Percentiles rank a stretch among this genome's conserved stretches.
phyloP scores from a whole-genome alignment of 2,888 invertebrate genomes.

The Drosophila imparisetae region DNA sequence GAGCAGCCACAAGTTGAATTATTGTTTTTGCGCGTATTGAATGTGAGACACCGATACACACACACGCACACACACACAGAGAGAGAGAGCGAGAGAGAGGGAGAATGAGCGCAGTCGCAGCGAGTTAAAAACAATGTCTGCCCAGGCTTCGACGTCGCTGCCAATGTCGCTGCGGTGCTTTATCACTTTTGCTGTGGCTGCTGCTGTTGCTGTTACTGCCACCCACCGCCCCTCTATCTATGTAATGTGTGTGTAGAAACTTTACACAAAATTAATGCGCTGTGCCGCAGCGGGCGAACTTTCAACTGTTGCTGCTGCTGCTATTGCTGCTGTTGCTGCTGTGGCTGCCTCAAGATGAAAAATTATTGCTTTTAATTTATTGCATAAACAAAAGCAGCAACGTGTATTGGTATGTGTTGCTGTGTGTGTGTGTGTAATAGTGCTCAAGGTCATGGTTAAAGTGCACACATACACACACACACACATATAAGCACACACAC shows the following conservation, averaged over 20 bases:
- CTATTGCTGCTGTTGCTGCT: constrained; percentile 41
- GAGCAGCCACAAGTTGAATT: constrained; percentile 78
- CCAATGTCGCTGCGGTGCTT: constrained; percentile 77
- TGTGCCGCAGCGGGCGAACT: constrained; percentile 79
- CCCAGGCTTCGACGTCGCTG: constrained; percentile 50
- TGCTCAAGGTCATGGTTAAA: constrained; percentile 79
- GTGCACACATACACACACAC: constrained; percentile 51
- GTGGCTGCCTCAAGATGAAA: constrained; percentile 82
- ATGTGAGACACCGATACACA: background rate
- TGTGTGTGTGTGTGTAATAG: constrained; percentile 48
- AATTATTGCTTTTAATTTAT: constrained; percentile 84
- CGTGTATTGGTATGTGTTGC: constrained; percentile 32
- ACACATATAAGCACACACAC: constrained; percentile 15
- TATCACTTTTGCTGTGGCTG: constrained; percentile 67
- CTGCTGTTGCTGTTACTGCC: constrained; percentile 22
- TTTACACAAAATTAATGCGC: constrained; percentile 79
- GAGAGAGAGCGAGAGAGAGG: constrained; percentile 2
- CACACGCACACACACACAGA: background rate
- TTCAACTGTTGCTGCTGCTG: constrained; percentile 77
- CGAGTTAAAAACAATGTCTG: constrained; percentile 77
- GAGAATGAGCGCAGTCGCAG: constrained; percentile 68
- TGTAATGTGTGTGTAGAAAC: constrained; percentile 59
- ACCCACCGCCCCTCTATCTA: constrained; percentile 4
- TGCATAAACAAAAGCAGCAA: constrained; percentile 77
- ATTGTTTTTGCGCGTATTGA: constrained; percentile 68